Evolutionary conservation across 30 jellyfish, hydroid and myxozoan species (phyloP), one percentile per base, ranked within the genome.

Genomic region (Chrysaora quinquecirrha): DNA sequence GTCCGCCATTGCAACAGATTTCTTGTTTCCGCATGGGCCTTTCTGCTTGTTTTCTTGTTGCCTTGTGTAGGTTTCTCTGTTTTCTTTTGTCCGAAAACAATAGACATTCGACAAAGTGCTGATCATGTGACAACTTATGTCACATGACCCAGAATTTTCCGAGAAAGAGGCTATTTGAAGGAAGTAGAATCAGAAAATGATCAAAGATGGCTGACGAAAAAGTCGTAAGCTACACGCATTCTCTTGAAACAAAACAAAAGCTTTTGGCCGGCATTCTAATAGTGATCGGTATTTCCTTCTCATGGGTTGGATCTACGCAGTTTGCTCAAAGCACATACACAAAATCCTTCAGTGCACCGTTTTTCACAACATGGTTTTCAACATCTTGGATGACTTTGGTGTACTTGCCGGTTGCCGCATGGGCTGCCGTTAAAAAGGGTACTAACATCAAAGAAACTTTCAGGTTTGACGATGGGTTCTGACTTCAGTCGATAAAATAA

Each of bases 281-380:
- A 22, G 97, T 93, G 18, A 1, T 86, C 34, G 80, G 93, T 12
- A 82, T 93, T 38, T 78, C 98, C 0, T 30, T 80, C 0, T 93
- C 98, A 34, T 86, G 98, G 96, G 95, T 87, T 2, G 96, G 97
- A 9, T 72, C 95, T 1, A 87, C 98, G 24, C 98, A 93, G 63
- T 85, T 86, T 76, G 96, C 97, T 0, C 75, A 81, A 63, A 69
- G 93, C 62, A 83, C 96, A 14, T 93, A 86, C 84, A 78, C 90
- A 38, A 84, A 60, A 28, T 66, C 89, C 34, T 93, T 93, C 62
- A 65, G 87, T 27, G 97, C 98, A 18, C 98, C 98, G 29, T 88
- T 66, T 49, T 87, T 93, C 25, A 93, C 96, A 72, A 81, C 94
- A 76, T 93, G 98, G 98, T 79, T 78, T 49, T 29, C 90, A 25